Conservation (phyloP, 2,113 vertebrate genomes). For the Falcunculus frontatus region DNA sequence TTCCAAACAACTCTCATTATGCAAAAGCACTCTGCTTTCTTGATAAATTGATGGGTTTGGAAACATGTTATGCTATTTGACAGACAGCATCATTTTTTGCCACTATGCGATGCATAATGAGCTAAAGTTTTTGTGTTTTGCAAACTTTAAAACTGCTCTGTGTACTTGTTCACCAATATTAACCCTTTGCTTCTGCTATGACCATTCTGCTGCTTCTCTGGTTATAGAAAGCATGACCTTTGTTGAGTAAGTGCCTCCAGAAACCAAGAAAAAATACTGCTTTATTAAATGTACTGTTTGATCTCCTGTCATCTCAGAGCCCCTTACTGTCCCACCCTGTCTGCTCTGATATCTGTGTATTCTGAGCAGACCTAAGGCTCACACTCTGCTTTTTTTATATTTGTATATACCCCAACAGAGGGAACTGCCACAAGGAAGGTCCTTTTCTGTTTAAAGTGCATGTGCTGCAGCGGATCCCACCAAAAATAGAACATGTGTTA, state of each 20-base stretch:
- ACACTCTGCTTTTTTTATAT: background rate
- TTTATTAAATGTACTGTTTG: background rate
- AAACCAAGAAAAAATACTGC: background rate
- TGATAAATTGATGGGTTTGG: background rate
- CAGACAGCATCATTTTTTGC: background rate
- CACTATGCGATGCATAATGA: background rate
- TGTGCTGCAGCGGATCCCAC: background rate
- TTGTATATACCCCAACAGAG: background rate
- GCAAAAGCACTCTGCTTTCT: background rate
- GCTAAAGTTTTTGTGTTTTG: background rate
- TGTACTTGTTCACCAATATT: background rate
- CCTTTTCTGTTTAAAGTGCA: background rate
- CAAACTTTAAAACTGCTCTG: background rate
- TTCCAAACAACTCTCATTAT: background rate
- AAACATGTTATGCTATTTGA: background rate
- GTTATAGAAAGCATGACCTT: background rate
- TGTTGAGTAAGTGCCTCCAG: background rate
- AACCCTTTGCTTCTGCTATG: background rate
- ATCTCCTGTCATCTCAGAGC: background rate
- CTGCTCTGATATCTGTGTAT: background rate
- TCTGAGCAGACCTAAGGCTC: background rate
- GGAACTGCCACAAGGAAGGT: background rate
- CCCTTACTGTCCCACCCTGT: background rate
- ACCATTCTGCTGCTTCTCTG: background rate
- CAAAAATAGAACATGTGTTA: background rate